phyloP scores from a whole-genome alignment of 1,140 invertebrate genomes.

The Eulimnadia texana region DNA sequence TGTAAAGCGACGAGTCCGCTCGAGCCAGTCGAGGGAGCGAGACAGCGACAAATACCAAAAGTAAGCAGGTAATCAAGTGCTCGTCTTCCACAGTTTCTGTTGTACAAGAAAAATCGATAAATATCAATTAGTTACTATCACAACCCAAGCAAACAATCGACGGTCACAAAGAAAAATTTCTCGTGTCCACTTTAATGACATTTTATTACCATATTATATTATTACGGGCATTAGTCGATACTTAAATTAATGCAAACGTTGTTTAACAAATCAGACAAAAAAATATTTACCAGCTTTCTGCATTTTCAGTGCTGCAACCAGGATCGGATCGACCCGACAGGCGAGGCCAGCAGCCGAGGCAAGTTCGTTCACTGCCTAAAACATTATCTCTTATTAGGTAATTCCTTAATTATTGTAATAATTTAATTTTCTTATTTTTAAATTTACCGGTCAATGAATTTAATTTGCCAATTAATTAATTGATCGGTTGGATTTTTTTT shows the following conservation, averaged over 20 bases:
- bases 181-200: no score
- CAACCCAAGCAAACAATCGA: no score
- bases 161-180: no score
- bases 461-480: no score
- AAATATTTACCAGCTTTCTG: conserved; percentile 53
- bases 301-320: conserved; percentile 69
- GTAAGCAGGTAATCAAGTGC: conserved; percentile 80
- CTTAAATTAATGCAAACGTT: no score
- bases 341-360: conserved; percentile 83
- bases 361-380: conserved; percentile 82
- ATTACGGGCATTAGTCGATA: no score
- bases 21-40: conserved; percentile 91
- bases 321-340: conserved; percentile 86
- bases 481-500: no score
- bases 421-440: no score
- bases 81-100: conserved; percentile 70
- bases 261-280: no score
- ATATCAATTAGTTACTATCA: no score
- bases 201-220: no score
- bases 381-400: background rate
- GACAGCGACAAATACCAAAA: conserved; percentile 98
- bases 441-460: no score
- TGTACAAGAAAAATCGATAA: conserved; percentile 11
- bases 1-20: conserved; percentile 73
- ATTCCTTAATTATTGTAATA: background rate